These are phyloP conservation scores for Trichomycterus rosablanca DNA, from an alignment of 2,113 vertebrate genomes.

Conservation along the genomic window DNA sequence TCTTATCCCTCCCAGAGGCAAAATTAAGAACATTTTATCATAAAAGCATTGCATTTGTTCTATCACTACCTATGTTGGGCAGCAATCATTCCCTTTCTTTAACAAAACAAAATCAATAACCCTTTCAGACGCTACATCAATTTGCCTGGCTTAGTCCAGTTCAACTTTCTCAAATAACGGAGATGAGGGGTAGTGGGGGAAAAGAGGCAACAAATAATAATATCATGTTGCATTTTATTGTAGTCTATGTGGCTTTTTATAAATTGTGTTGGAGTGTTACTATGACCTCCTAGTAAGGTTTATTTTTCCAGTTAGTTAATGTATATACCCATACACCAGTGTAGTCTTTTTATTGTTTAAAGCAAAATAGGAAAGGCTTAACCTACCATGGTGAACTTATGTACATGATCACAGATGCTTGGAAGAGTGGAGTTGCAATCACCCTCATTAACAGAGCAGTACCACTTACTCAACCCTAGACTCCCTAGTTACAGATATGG, in stretches of 20 bases:
- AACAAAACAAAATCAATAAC: conserved; percentile 60
- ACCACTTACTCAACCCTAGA: no score
- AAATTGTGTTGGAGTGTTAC: rapidly evolving
- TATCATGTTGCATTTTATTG: conserved; percentile 33
- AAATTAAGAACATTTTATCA: conserved; percentile 5
- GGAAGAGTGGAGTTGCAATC: no score
- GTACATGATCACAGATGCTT: no score
- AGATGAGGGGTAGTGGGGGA: conserved; percentile 25
- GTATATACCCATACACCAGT: no score
- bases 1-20: conserved; percentile 17
- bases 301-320: no score
- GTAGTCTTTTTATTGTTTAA: no score
- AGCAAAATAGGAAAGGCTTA: no score
- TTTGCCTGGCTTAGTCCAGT: conserved; percentile 48
- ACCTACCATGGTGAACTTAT: no score
- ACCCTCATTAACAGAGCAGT: no score
- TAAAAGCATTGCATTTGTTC: conserved; percentile 16
- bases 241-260: conserved; percentile 19
- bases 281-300: neutral
- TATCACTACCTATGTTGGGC: conserved; percentile 17
- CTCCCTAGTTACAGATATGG: no score
- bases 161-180: conserved; percentile 53
- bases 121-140: conserved; percentile 47
- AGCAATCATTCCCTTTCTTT: conserved; percentile 40
- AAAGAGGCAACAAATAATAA: conserved; percentile 22